A percentile compares a stretch with the other conserved stretches of the same genome.
Evolutionary conservation across 2,113 vertebrate species (phyloP).

Genomic region (Fukomys damarensis): DNA sequence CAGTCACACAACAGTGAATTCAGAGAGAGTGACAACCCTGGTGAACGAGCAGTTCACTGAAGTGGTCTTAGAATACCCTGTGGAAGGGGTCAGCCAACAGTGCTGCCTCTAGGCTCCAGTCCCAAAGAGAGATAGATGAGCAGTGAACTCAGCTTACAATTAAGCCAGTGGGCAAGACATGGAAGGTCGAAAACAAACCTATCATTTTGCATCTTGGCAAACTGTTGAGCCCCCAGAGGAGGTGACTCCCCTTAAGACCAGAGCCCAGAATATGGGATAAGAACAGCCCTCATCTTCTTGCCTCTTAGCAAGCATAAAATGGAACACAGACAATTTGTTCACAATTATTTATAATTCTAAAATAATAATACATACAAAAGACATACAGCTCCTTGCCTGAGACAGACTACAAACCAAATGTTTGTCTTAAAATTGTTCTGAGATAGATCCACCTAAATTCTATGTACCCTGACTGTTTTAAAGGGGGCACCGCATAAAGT

Average conservation of each 20-base stretch:
- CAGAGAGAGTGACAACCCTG: not conserved
- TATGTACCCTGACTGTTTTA: not conserved
- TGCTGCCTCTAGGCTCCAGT: not conserved
- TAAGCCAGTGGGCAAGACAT: constrained; percentile 59
- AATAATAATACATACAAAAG: not conserved
- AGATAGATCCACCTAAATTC: not conserved
- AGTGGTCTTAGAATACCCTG: not conserved
- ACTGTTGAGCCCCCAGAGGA: constrained; percentile 65
- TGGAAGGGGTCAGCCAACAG: not conserved
- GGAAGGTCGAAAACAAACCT: constrained; percentile 48
- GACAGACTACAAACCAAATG: not conserved
- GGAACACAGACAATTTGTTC: not conserved
- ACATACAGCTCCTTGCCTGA: not conserved
- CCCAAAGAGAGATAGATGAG: not conserved
- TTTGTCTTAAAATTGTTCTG: not conserved
- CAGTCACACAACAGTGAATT: not conserved
- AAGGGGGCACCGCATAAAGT: not conserved
- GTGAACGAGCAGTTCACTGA: not conserved
- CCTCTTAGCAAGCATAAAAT: not conserved
- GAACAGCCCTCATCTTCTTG: not conserved
- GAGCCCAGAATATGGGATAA: not conserved
- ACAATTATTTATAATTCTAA: not conserved
- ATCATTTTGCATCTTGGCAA: constrained; percentile 68
- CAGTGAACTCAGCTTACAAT: constrained; percentile 67
- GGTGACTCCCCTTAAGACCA: constrained; percentile 5